Conservation (phyloP, 37 sponge, comb jelly and placozoan genomes). For the Bolinopsis microptera region DNA sequence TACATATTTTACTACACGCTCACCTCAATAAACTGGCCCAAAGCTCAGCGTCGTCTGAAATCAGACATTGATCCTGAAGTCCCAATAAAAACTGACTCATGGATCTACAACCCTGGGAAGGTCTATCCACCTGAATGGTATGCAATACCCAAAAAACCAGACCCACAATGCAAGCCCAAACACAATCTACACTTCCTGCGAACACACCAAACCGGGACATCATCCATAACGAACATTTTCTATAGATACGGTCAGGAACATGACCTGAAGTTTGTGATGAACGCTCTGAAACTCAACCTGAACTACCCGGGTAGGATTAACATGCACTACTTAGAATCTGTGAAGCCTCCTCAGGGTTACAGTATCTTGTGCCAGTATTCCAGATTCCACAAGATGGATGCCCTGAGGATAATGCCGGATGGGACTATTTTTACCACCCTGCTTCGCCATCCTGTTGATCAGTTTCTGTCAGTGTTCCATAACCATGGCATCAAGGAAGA, state of each 20-base stretch:
- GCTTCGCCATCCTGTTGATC: slow-evolving; percentile 36
- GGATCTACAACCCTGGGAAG: slow-evolving; percentile 22
- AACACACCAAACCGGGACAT: slow-evolving; percentile 40
- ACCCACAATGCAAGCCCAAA: not conserved
- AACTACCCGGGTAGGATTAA: not conserved
- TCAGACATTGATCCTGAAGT: not conserved
- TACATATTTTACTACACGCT: not conserved
- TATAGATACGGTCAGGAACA: slow-evolving; percentile 39
- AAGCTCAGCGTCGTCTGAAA: not conserved
- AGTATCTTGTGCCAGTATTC: slow-evolving; percentile 21
- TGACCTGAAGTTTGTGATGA: slow-evolving; percentile 28
- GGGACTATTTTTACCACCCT: slow-evolving; percentile 39
- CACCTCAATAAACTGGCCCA: not conserved
- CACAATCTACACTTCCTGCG: slow-evolving; percentile 7
- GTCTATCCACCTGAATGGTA: slow-evolving; percentile 18
- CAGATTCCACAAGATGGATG: not conserved
- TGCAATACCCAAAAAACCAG: not conserved
- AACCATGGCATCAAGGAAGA: not conserved
- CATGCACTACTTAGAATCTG: not conserved
- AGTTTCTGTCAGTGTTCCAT: slow-evolving; percentile 35
- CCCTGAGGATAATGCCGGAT: not conserved
- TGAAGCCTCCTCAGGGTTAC: not conserved
- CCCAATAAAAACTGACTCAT: not conserved
- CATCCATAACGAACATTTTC: slow-evolving; percentile 32
- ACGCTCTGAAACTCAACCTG: not conserved